Evolutionary conservation across 2,888 invertebrate species (phyloP).

Genomic region (Uropetala carovei): DNA sequence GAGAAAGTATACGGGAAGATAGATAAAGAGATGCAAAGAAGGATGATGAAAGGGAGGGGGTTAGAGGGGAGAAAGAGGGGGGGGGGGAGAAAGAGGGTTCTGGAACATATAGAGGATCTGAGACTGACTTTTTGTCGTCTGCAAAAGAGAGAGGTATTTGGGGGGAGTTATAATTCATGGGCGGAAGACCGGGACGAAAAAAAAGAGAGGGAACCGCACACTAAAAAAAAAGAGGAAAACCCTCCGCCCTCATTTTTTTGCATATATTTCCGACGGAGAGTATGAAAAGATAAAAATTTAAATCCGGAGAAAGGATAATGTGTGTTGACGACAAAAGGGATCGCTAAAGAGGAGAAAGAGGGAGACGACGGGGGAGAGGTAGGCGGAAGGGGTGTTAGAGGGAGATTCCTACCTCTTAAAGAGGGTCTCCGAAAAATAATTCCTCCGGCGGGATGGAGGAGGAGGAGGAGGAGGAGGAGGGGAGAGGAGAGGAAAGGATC

Average conservation of each 20-base stretch:
- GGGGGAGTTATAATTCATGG: not conserved
- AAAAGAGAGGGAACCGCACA: not conserved
- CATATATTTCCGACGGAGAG: not conserved
- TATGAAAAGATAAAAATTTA: not conserved
- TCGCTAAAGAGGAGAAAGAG: not conserved
- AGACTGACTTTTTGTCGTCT: not conserved
- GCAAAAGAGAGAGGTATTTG: not conserved
- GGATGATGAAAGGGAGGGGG: too few relatives aligned
- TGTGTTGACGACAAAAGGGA: not conserved
- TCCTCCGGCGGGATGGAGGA: too few relatives aligned
- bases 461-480: too few relatives aligned
- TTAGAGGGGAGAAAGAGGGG: too few relatives aligned
- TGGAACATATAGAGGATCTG: not conserved
- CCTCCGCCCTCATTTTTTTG: not conserved
- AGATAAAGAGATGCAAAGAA: too few relatives aligned
- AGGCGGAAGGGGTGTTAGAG: too few relatives aligned
- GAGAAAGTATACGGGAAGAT: too few relatives aligned
- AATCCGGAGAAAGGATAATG: not conserved
- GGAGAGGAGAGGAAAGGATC: too few relatives aligned
- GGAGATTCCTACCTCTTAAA: too few relatives aligned
- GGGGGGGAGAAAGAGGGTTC: too few relatives aligned
- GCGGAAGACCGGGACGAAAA: not conserved
- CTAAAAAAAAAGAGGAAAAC: not conserved
- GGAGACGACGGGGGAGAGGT: too few relatives aligned
- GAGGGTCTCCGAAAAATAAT: too few relatives aligned